Base-by-base conservation (phyloP, 1,140 invertebrate genomes). In the Aporrectodea caliginosa region DNA sequence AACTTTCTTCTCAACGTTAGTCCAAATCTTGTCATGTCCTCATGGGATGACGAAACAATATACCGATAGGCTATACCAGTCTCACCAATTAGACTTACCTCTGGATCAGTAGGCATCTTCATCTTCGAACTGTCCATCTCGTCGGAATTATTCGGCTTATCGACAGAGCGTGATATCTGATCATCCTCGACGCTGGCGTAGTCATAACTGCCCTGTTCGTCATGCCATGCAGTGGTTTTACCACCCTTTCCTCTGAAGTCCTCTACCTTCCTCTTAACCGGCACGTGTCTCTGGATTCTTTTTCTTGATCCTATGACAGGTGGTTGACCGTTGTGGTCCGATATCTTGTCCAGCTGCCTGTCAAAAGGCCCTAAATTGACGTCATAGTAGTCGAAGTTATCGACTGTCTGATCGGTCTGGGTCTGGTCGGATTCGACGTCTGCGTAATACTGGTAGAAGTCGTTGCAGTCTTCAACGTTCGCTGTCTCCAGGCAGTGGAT, bases 371-470 rank as follows among this genome's bases (percentile, higher is more conserved):
- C n/a, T n/a, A n/a, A n/a, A n/a, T n/a, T 35, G 77, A 71, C 69
- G 14, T 73, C 12, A 30, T 27, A 75, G 73, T 75, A 75, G 2
- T 75, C 73, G 34, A 31, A 32, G 73, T 34, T 27, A 16, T 31
- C 27, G 30, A 29, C 35, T 14, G 31, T 75, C 30, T 31, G 34
- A 31, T 72, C 70, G n/a, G n/a, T n/a, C n/a, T n/a, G n/a, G n/a
- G n/a, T n/a, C n/a, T 58, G 43, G 6, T 22, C 22, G 43, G 43
- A 58, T 35, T 79, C 78, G 16, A 79, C 78, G 70, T 75, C 16
- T 29, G 27, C 29, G 72, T 79, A 79, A 29, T 79, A 79, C 71
- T 33, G 34, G 72, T 79, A 79, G 72, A 79, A 79, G 31, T 79
- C 71, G 43, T 79, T 71, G 31, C 78, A 79, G 72, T 79, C 35